Base-by-base conservation (phyloP, 1,140 invertebrate species). In the Plodia interpunctella region DNA sequence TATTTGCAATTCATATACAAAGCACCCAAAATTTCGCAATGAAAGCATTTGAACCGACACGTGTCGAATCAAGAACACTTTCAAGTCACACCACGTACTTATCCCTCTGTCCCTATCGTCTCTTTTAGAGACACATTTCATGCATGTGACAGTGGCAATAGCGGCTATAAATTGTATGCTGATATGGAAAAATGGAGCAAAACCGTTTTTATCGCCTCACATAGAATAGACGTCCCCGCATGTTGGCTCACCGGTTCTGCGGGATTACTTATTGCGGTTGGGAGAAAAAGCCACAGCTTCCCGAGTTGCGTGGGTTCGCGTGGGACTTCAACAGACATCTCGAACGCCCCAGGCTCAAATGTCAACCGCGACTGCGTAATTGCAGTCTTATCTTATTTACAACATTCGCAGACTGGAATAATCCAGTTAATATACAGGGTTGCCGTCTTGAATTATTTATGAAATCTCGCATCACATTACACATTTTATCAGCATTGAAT, bases 311-410 rank as follows among this genome's bases (percentile, higher is more conserved):
- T 80, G 80, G 68, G 76, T 78, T 74, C 63, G 64, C 63, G 63
- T 68, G 60, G 68, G 72, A 67, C 68, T 65, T 71, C 64, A 25
- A 59, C 68, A 64, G 53, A 10, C 5, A 13, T 5, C 51, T 11
- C 18, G 17, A 20, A 66, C 61, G 64, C 70, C 63, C 57, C 53
- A 60, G 72, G 77, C 75, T 88, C 82, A 60, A 67, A 78, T 88
- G 77, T 83, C 85, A 86, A 86, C 83, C 83, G 65, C 81, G 69
- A 78, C 71, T 70, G 67, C 60, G 71, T 80, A 80, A 82, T 77
- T 78, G 68, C 70, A 76, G 59, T 58, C 72, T 71, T 78, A 78
- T 75, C 75, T 76, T 71, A 62, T 74, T 76, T 74, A 78, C 68
- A 65, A 68, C 67, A 74, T 56, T 63, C 68, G 62, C 68, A 68